Evolutionary conservation across 2,113 vertebrate species (phyloP).

Genomic region (Hymenochirus boettgeri): DNA sequence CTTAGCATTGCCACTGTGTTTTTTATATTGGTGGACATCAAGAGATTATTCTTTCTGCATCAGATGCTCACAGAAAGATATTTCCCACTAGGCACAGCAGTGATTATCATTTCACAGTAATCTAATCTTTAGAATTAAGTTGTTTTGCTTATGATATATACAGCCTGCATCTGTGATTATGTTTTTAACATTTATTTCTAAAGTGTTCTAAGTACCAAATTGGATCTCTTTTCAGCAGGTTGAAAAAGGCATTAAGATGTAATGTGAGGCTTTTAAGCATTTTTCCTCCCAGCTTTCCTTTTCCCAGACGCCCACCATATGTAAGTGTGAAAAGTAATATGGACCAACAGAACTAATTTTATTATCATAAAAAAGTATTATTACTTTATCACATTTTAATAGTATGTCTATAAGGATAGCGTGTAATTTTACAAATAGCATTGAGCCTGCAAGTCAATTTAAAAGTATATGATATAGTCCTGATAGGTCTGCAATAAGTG

Average conservation of each 20-base stretch:
- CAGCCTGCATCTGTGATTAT: slow-evolving; percentile 2
- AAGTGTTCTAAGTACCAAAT: background rate
- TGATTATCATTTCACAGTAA: slow-evolving; percentile 32
- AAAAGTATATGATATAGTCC: too few relatives aligned
- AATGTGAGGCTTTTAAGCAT: too few relatives aligned
- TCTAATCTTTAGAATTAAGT: slow-evolving; percentile 19
- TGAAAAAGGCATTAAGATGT: background rate
- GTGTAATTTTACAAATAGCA: too few relatives aligned
- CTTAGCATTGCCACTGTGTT: slow-evolving; percentile 10
- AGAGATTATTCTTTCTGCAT: slow-evolving; percentile 11
- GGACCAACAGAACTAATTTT: too few relatives aligned
- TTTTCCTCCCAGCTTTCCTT: too few relatives aligned
- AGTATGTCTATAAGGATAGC: too few relatives aligned
- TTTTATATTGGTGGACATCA: slow-evolving; percentile 18
- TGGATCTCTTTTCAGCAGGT: background rate
- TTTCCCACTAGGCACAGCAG: slow-evolving; percentile 19
- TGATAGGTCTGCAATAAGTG: too few relatives aligned
- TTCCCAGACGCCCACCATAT: too few relatives aligned
- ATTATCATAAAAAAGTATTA: too few relatives aligned
- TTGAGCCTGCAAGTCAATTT: too few relatives aligned
- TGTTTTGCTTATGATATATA: background rate
- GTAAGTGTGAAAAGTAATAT: too few relatives aligned
- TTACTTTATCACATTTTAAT: too few relatives aligned
- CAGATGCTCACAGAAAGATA: slow-evolving; percentile 18
- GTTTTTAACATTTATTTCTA: slow-evolving; percentile 32